Evolutionary conservation across 2,888 invertebrate genomes (phyloP).

Genomic region (Hoplodrina ambigua): DNA sequence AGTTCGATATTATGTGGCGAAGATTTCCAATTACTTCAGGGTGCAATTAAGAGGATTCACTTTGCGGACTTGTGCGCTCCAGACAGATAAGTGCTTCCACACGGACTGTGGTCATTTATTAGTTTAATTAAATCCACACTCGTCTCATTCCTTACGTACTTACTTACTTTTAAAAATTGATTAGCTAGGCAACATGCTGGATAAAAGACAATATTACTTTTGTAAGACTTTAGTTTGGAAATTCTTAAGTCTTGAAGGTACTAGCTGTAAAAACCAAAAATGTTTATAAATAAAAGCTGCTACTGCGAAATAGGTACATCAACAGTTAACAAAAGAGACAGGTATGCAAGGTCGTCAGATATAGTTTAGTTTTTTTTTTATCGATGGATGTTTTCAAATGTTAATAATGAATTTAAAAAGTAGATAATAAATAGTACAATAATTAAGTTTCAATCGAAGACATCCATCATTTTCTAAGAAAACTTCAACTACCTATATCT

Average conservation of each 20-base stretch:
- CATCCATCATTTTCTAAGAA: no score
- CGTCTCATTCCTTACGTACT: constrained; percentile 46
- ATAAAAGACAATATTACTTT: background rate
- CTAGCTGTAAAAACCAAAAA: no score
- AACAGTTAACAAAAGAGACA: no score
- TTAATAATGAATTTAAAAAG: no score
- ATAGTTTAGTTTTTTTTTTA: no score
- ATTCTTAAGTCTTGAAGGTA: no score
- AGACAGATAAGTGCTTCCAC: constrained; percentile 73
- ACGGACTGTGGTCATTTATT: constrained; percentile 72
- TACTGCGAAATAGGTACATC: background rate
- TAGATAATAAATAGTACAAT: no score
- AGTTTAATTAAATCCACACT: constrained; percentile 75
- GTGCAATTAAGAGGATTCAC: constrained; percentile 80
- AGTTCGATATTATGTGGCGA: constrained; percentile 71
- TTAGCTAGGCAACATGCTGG: constrained; percentile 15
- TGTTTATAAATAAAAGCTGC: background rate
- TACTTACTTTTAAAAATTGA: constrained; percentile 43
- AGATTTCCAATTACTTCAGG: constrained; percentile 78
- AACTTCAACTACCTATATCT: no score
- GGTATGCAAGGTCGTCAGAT: no score
- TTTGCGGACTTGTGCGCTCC: constrained; percentile 66
- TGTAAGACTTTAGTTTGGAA: background rate
- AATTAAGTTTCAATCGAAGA: no score
- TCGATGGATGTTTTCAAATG: no score